Base-by-base conservation (phyloP, 2,888 invertebrate genomes). In the Rhagophthalmus giganteus region DNA sequence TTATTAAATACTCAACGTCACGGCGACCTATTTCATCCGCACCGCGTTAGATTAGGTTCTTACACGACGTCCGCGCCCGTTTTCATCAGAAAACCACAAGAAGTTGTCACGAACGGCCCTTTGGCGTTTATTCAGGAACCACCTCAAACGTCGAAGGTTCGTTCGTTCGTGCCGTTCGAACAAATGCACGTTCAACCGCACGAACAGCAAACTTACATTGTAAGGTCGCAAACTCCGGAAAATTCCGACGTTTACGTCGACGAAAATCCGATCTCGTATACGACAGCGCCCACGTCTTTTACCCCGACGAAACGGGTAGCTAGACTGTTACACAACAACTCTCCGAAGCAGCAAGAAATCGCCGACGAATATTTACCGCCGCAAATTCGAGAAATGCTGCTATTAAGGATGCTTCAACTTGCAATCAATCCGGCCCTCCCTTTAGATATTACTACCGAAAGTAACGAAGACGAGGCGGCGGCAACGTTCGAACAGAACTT, bases 361-460 rank as follows among this genome's bases (percentile, higher is more conserved):
- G 80, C 81, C 1, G 81, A 82, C 4, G 83, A 85, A 57, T 84
- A 81, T 60, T 70, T 88, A 10, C 87, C 87, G 8, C 78, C 85
- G 0, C 84, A 86, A 47, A 82, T 88, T 10, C 76, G 87, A 48
- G 87, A 88, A 69, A 86, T 86, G 65, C 72, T 88, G 25, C 71
- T 88, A 5, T 69, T 87, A 62, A 81, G 85, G 64, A 87, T 88
- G 87, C 73, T 88, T 16, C 82, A 87, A 66, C 68, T 88, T 48
- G 87, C 87, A 0, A 85, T 88, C 57, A 85, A 84, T 67, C 82
- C 84, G 4, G 82, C 84, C 33, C 67, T 76, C 50, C 77, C 64
- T 2, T 20, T 71, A 1, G 68, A 71, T 59, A 31, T 73, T 67
- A 25, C 14, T 2, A 57, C 58, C 10, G 63, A 64, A 31, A 60